A percentile compares a stretch with the other conserved stretches of the same genome.
phyloP scores from a whole-genome alignment of 2,113 vertebrate species.

The Orientallactaga bullata region DNA sequence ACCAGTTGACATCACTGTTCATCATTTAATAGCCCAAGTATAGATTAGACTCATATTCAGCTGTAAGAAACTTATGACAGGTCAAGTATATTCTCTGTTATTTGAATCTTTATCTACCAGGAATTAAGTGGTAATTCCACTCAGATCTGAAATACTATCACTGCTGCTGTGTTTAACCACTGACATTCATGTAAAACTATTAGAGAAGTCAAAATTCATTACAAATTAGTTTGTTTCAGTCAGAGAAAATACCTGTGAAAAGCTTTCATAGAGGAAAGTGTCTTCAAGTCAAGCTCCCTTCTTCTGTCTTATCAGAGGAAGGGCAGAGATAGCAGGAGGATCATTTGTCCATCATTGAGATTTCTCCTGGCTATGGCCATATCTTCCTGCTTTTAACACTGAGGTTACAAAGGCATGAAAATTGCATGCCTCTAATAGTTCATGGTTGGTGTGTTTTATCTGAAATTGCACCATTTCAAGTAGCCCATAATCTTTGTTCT shows the following conservation, averaged over 20 bases:
- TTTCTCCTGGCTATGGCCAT: conserved; percentile 91
- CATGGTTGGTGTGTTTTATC: neutral
- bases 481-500: neutral
- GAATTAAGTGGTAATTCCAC: no score
- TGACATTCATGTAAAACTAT: neutral
- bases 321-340: conserved; percentile 48
- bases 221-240: neutral
- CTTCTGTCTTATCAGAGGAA: conserved; percentile 89
- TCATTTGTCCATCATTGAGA: conserved; percentile 90
- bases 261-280: conserved; percentile 88
- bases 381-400: conserved; percentile 84
- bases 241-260: neutral
- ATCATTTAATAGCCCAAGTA: neutral
- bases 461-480: neutral
- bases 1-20: neutral
- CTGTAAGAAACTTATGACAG: neutral
- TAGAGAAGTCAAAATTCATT: neutral
- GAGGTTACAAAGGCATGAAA: conserved; percentile 77
- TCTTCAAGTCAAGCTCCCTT: conserved; percentile 92
- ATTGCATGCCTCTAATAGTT: neutral
- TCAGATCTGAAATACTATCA: no score
- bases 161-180: neutral
- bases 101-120: no score
- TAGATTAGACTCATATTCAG: neutral
- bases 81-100: no score